phyloP scores from a whole-genome alignment of 2,113 vertebrate species.

The Murina feae region DNA sequence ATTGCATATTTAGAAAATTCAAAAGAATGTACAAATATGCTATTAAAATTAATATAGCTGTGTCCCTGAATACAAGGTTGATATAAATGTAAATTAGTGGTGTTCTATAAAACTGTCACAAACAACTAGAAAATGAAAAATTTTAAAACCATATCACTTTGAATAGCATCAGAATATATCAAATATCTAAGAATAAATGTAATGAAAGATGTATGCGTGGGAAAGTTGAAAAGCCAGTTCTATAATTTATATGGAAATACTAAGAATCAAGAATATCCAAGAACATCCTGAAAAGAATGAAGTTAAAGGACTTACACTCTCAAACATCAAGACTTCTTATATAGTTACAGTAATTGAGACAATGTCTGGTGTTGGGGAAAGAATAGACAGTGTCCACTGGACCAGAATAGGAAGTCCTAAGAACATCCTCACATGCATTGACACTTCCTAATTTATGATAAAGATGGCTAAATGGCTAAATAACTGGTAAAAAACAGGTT shows the following conservation, averaged over 20 bases:
- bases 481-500: background rate
- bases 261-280: background rate
- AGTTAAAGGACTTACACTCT: background rate
- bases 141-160: background rate
- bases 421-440: background rate
- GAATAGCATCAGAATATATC: background rate
- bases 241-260: background rate
- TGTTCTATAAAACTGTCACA: background rate
- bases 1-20: background rate
- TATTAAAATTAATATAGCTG: background rate
- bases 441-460: background rate
- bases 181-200: background rate
- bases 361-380: background rate
- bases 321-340: background rate
- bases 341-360: background rate
- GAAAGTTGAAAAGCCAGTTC: background rate
- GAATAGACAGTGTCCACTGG: background rate
- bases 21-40: background rate
- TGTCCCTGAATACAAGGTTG: background rate
- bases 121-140: background rate
- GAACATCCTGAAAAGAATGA: background rate
- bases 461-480: background rate
- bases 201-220: background rate
- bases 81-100: background rate
- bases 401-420: background rate